Base-by-base conservation (phyloP, 2,113 vertebrate species). In the Rutilus rutilus region DNA sequence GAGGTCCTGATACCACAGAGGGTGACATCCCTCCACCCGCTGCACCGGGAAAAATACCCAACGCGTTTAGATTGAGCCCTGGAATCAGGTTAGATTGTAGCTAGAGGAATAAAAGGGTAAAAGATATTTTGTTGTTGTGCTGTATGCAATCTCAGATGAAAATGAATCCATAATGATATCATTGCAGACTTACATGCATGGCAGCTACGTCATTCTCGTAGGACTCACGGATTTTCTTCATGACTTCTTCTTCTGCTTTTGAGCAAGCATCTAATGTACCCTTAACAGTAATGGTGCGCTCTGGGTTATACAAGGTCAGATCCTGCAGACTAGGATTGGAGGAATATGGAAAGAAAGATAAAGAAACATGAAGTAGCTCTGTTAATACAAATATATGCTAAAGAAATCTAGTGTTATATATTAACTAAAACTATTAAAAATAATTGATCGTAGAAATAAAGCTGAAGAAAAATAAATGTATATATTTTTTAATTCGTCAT, bases 81-180 rank as follows among this genome's bases (percentile, higher is more conserved):
- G 98, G 98, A 93, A 99, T 99, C 94, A 99, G 95, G 95, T 98
- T 98, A 90, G 97, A 97, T 95, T 99, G 98, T 92, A 99, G 96
- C 98, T 99, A 95, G n/a, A 94, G 90, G 86, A 57, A 59, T 2
- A 57, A 83, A 17, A 60, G 3, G 1, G 42, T 10, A n/a, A n/a
- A n/a, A 74, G 17, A 65, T 12, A n/a, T 47, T 47, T 50, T 39
- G 27, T 50, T 30, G 25, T 47, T 54, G 23, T 4, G 23, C 71
- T 47, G 39, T 47, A 47, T 2, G 71, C 71, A 15, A 25, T 50
- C 0, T 23, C 23, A 9, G 2, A 9, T 2, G 10, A 71, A 42
- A 10, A 71, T 71, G 2, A 2, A 71, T 19, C 5, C 19, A 7
- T 57, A 39, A 71, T 21, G 19, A 2, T 1, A 11, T 71, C 67